phyloP scores from a whole-genome alignment of 2,888 invertebrate species.

The Callinectes sapidus region DNA sequence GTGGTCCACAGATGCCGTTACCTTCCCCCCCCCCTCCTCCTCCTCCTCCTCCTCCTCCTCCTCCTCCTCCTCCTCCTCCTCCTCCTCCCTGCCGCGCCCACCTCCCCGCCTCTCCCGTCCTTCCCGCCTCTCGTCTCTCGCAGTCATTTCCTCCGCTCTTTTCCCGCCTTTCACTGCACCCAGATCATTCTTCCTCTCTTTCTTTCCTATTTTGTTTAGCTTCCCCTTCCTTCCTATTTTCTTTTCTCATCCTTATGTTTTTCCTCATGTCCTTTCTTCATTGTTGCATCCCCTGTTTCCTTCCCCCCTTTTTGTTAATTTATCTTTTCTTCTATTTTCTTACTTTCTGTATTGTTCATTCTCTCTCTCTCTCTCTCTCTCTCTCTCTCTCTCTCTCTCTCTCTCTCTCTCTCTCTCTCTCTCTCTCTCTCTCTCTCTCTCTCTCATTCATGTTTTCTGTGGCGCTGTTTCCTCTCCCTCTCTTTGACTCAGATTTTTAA shows the following conservation, averaged over 20 bases:
- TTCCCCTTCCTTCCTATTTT: too few relatives aligned
- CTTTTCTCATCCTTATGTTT: too few relatives aligned
- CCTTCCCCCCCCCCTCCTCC: neutral
- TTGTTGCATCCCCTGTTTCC: too few relatives aligned
- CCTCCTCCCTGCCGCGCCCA: neutral
- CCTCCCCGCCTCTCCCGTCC: neutral
- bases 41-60: neutral
- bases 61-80: neutral
- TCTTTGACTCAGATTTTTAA: neutral
- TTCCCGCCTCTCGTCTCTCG: neutral
- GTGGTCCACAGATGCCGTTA: constrained; percentile 10
- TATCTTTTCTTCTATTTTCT: too few relatives aligned
- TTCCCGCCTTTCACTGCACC: neutral
- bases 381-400: neutral
- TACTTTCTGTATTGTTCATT: neutral
- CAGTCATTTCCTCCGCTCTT: neutral
- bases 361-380: neutral
- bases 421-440: neutral
- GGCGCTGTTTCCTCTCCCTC: too few relatives aligned
- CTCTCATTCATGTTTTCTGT: neutral
- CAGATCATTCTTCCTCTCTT: neutral
- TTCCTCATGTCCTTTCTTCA: too few relatives aligned
- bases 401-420: neutral
- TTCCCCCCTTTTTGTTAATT: too few relatives aligned
- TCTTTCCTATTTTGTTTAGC: neutral